Percentiles rank a stretch among this genome's conserved stretches.
Conservation (phyloP, 1,140 invertebrate species). For the Zaprionus capensis region DNA sequence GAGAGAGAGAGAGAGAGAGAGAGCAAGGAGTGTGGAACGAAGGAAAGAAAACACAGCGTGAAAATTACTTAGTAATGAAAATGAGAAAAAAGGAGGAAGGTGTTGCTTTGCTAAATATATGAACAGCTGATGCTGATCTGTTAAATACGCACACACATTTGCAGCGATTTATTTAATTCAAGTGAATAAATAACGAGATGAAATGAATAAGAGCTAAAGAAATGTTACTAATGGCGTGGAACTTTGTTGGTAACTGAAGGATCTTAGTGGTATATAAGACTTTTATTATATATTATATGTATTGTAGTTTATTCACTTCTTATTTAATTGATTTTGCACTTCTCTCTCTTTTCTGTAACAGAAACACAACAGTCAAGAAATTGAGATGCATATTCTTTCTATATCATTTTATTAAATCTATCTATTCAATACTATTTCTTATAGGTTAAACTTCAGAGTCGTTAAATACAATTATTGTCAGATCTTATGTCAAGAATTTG, state of each 20-base stretch:
- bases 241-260: not conserved
- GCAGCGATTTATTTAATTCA: conserved; percentile 10
- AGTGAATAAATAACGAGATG: not conserved
- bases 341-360: no score
- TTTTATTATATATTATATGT: no score
- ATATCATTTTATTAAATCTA: no score
- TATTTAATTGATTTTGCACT: no score
- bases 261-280: not conserved
- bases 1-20: no score
- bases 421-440: no score
- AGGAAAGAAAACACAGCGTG: conserved; percentile 38
- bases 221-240: not conserved
- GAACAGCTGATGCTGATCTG: conserved; percentile 19
- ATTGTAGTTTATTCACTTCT: no score
- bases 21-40: not conserved
- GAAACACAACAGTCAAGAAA: no score
- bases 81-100: not conserved
- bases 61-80: conserved; percentile 44
- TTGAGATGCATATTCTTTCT: no score
- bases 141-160: conserved; percentile 15
- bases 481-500: not conserved
- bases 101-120: conserved; percentile 39
- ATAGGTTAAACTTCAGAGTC: no score
- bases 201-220: not conserved
- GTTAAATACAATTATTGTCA: not conserved